These are phyloP conservation scores for Pseudomugil gertrudae DNA, from an alignment of 2,797 vertebrate genomes.

Conservation along the genomic window DNA sequence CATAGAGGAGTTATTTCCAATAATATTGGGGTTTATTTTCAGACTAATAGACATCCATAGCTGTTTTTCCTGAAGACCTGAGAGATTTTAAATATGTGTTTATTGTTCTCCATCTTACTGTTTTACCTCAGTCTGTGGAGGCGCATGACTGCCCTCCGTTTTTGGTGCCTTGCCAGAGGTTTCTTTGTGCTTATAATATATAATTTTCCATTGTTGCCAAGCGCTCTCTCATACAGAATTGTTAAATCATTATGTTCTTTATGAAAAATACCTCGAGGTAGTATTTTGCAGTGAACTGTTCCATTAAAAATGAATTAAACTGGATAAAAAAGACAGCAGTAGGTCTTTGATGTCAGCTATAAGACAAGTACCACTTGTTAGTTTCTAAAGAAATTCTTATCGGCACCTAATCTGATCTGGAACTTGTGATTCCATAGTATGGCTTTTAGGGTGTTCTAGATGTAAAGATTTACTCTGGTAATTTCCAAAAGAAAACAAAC, in stretches of 20 bases:
- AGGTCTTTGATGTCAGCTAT: neutral
- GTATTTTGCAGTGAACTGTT: neutral
- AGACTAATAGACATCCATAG: neutral
- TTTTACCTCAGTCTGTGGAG: neutral
- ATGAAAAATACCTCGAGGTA: neutral
- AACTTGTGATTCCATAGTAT: neutral
- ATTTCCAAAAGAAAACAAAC: neutral
- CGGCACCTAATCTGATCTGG: neutral
- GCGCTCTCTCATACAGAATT: neutral
- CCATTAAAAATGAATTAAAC: neutral
- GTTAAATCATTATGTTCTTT: neutral
- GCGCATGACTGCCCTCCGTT: neutral
- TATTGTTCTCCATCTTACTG: neutral
- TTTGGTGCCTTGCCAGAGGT: neutral
- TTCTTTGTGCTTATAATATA: neutral
- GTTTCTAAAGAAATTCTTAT: neutral
- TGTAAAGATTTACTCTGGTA: neutral
- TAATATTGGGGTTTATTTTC: neutral
- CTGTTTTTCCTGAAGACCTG: neutral
- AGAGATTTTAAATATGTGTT: neutral
- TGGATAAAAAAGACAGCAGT: neutral
- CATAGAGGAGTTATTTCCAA: neutral
- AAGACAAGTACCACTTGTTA: neutral
- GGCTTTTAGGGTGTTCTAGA: neutral
- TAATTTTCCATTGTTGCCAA: neutral